Evolutionary conservation across 2,797 vertebrate genomes (phyloP).

Genomic region (Pangasius larnaudii): DNA sequence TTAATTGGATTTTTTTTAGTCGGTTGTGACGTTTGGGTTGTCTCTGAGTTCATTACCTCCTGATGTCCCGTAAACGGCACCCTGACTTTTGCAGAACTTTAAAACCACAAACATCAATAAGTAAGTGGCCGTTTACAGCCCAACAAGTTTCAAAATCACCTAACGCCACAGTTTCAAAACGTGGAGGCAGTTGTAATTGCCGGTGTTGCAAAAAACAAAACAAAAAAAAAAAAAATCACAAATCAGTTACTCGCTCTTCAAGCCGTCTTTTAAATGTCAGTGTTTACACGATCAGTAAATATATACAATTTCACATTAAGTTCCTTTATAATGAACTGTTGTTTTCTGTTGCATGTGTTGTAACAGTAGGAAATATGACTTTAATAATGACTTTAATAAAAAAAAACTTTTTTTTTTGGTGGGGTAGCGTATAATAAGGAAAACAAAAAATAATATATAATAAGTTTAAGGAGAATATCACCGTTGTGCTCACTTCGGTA

Average conservation of each 20-base stretch:
- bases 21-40: background rate
- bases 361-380: background rate
- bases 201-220: constrained; percentile 50
- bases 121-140: constrained; percentile 44
- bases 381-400: too few species aligned
- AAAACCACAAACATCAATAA: constrained; percentile 54
- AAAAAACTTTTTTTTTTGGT: background rate
- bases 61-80: constrained; percentile 25
- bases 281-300: background rate
- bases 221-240: constrained; percentile 22
- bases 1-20: too few species aligned
- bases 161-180: constrained; percentile 54
- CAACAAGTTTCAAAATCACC: constrained; percentile 52
- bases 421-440: background rate
- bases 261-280: background rate
- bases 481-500: background rate
- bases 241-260: constrained; percentile 32
- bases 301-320: background rate
- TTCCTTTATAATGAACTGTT: background rate
- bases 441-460: too few species aligned
- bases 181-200: constrained; percentile 50
- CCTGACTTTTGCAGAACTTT: constrained; percentile 49
- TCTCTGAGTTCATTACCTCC: constrained; percentile 15
- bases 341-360: background rate
- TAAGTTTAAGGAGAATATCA: background rate